Evolutionary conservation across 1,140 invertebrate genomes (phyloP).

Genomic region (Melitaea cinxia): DNA sequence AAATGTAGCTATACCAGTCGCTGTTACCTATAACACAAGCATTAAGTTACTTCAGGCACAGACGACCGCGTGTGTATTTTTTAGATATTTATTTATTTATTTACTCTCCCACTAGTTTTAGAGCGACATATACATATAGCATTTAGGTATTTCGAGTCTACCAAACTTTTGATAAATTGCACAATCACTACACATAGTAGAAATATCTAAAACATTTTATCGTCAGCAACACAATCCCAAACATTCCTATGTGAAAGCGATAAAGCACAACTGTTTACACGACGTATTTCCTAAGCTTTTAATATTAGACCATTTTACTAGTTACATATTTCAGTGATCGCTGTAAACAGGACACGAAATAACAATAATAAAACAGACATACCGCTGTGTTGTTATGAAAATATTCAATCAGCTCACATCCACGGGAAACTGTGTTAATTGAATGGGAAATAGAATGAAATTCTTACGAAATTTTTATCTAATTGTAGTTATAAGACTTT

Average conservation of each 20-base stretch:
- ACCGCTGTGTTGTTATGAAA: not conserved
- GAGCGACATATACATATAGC: too few species aligned
- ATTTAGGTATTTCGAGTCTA: too few species aligned
- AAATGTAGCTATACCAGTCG: too few species aligned
- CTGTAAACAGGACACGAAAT: not conserved
- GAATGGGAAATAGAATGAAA: not conserved
- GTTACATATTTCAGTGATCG: not conserved
- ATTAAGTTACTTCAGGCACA: too few species aligned
- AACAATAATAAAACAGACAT: constrained; percentile 2
- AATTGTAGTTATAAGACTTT: not conserved
- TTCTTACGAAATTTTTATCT: not conserved
- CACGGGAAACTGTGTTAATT: constrained; percentile 5
- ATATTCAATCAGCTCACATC: constrained; percentile 5
- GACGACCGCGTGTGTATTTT: too few species aligned
- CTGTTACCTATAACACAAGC: too few species aligned
- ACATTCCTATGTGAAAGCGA: not conserved
- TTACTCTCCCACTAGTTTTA: too few species aligned
- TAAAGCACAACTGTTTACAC: not conserved
- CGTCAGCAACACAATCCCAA: too few species aligned
- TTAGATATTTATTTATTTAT: too few species aligned
- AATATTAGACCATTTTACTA: not conserved
- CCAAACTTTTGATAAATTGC: too few species aligned
- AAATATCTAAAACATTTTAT: too few species aligned
- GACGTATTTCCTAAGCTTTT: not conserved
- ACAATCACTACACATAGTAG: too few species aligned